phyloP scores from a whole-genome alignment of 2,797 vertebrate species.

The Hydrophis major region DNA sequence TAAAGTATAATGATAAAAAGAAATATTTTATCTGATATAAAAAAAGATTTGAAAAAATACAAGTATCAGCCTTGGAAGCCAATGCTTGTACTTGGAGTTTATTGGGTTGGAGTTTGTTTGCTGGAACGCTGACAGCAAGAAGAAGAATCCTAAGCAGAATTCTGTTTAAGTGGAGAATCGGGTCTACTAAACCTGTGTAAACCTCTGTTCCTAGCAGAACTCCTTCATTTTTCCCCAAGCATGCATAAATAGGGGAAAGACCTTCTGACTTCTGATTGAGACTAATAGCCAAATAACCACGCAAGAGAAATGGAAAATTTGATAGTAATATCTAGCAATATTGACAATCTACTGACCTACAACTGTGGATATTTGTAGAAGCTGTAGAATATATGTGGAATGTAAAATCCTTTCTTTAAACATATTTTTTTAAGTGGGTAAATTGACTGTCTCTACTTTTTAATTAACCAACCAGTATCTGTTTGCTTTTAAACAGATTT shows the following conservation, averaged over 20 bases:
- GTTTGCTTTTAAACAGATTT: background rate
- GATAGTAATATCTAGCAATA: background rate
- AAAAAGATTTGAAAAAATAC: background rate
- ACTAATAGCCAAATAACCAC: background rate
- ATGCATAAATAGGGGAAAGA: background rate
- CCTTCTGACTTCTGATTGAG: background rate
- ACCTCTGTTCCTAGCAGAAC: background rate
- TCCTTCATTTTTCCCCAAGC: background rate
- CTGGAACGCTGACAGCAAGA: background rate
- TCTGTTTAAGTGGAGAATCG: background rate
- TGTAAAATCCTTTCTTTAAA: background rate
- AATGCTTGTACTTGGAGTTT: too few species aligned
- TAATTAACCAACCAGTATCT: background rate
- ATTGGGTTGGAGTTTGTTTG: too few species aligned
- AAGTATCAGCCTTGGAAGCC: too few species aligned
- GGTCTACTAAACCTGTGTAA: background rate
- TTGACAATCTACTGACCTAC: background rate
- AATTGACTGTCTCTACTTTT: background rate
- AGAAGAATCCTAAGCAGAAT: too few species aligned
- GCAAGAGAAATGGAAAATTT: background rate
- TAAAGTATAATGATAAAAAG: constrained; percentile 1
- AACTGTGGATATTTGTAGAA: background rate
- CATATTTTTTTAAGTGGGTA: background rate
- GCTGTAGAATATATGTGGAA: background rate
- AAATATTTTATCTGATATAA: background rate